A percentile compares a stretch with the other conserved stretches of the same genome.
phyloP scores from a whole-genome alignment of 2,888 invertebrate genomes.

The Limnephilus rhombicus region DNA sequence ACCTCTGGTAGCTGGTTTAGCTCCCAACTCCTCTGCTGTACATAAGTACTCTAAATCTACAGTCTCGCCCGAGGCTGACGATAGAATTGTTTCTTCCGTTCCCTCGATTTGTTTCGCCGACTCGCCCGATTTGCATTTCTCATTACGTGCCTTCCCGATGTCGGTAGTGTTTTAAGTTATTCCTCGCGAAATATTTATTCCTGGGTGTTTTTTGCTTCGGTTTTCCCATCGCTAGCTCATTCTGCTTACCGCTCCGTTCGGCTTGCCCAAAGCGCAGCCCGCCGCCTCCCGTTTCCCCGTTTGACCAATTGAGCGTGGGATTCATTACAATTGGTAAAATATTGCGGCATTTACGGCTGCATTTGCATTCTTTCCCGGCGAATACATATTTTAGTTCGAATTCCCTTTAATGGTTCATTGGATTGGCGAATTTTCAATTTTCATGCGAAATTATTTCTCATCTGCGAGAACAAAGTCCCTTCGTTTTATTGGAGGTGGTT shows the following conservation, averaged over 20 bases:
- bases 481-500: not conserved
- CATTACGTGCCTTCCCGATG: slow-evolving; percentile 49
- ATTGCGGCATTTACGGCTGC: slow-evolving; percentile 39
- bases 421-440: slow-evolving; percentile 21
- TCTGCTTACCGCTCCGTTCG: slow-evolving; percentile 5
- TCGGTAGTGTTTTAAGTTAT: slow-evolving; percentile 46
- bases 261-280: not conserved
- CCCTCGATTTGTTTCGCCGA: slow-evolving; percentile 19
- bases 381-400: slow-evolving; percentile 39
- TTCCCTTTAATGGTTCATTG: slow-evolving; percentile 40
- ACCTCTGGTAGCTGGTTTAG: slow-evolving; percentile 22
- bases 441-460: not conserved
- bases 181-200: slow-evolving; percentile 52
- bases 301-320: slow-evolving; percentile 50
- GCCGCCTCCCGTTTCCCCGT: slow-evolving; percentile 35
- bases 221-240: not conserved
- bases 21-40: not conserved
- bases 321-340: slow-evolving; percentile 47
- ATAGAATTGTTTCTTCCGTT: slow-evolving; percentile 45
- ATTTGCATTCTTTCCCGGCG: slow-evolving; percentile 34
- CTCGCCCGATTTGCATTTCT: slow-evolving; percentile 47
- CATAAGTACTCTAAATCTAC: not conserved
- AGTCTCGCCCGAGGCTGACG: not conserved
- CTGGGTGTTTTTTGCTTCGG: slow-evolving; percentile 17
- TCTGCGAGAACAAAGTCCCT: not conserved